Evolutionary conservation across 1,140 invertebrate species (phyloP), one percentile per base, ranked within the genome.

Genomic region (Drosophila pseudoobscura): DNA sequence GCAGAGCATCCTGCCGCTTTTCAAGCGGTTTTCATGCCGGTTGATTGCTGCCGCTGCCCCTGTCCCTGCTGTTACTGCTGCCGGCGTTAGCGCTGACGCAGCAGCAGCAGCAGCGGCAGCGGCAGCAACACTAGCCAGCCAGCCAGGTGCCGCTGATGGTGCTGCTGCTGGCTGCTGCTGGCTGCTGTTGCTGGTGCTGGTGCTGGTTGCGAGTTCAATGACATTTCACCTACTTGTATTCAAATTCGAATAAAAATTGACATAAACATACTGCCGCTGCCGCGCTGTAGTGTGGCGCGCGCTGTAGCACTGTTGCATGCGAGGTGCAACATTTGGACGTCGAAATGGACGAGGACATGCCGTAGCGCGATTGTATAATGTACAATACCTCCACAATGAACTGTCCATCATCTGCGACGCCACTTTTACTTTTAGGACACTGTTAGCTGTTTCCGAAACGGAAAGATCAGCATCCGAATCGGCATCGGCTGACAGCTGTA

Each of bases 211-310:
- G 84, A 88, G 84, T 89, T 89, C 84, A 89, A 83, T 78, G 84
- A 89, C 84, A 80, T 73, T 88, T 89, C 84, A 88, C 84, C 84
- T 88, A 89, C 83, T 89, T 89, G 75, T 76, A 73, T 73, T 78
- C 59, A 73, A 87, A 85, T 75, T 71, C 52, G 64, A 68, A 70
- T 59, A 59, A 50, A 64, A 74, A 68, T 20, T 57, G 39, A 75
- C 64, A 75, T 62, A 57, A 69, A 77, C 20, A 50, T 56, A 41
- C 44, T 49, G 41, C 43, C 43, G 54, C 49, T 47, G 59, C 46
- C 22, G 59, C 8, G 47, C 15, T 15, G 15, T 15, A 15, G 15
- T 58, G 52, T 22, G 17, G 43, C 39, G 20, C 45, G 31, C 31
- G 8, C 31, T 31, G 8, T 9, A 9, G 2, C 3, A 31, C 8